Evolutionary conservation across 2,797 vertebrate species (phyloP).

Genomic region (Syngnathus rostellatus): DNA sequence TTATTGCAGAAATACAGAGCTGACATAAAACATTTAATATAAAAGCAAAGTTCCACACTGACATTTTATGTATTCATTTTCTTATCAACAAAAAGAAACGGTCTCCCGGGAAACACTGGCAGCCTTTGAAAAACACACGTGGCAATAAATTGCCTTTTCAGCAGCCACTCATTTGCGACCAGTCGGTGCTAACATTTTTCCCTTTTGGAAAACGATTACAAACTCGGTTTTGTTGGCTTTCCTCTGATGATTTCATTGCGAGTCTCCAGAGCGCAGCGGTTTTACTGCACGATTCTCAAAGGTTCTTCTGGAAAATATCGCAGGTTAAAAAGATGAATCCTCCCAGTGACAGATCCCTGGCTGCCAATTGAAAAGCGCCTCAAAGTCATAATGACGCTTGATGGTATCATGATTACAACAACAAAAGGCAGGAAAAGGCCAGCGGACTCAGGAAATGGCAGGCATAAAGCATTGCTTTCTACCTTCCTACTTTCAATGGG

Average conservation of each 20-base stretch:
- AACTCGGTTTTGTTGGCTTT: neutral
- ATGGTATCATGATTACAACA: neutral
- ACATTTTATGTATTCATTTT: conserved; percentile 7
- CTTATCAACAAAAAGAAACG: neutral
- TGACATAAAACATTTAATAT: conserved; percentile 7
- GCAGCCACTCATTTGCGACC: conserved; percentile 14
- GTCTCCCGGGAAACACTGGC: neutral
- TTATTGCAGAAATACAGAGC: conserved; percentile 1
- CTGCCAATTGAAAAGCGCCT: neutral
- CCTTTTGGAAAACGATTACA: conserved; percentile 3
- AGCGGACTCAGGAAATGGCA: neutral
- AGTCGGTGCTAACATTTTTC: conserved; percentile 1
- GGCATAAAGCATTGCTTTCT: neutral
- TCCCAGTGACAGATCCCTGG: neutral
- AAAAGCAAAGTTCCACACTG: neutral
- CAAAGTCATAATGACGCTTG: neutral
- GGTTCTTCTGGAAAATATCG: neutral
- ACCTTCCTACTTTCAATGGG: neutral
- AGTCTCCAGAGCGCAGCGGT: neutral
- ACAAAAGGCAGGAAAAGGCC: conserved; percentile 2
- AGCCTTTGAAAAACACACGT: conserved; percentile 12
- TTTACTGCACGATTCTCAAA: neutral
- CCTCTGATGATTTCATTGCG: neutral
- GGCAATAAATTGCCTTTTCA: conserved; percentile 18
- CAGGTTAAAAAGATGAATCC: neutral